A percentile compares a stretch with the other conserved stretches of the same genome.
Evolutionary conservation across 2,888 invertebrate genomes (phyloP).

Genomic region (Ochlodes sylvanus): DNA sequence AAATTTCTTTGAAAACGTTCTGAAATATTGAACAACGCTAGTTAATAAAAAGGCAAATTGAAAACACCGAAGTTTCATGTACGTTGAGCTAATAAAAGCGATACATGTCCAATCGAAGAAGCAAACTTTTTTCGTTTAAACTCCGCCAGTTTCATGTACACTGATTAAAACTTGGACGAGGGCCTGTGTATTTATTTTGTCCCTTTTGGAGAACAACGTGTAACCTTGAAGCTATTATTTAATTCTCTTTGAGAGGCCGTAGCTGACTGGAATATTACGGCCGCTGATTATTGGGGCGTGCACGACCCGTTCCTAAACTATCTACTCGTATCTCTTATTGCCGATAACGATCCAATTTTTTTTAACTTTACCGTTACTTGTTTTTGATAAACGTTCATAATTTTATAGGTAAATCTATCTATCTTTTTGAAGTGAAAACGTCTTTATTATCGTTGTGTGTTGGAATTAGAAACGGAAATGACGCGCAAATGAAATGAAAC

Average conservation of each 20-base stretch:
- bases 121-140: slow-evolving; percentile 36
- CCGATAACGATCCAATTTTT: no score
- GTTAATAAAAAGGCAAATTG: slow-evolving; percentile 16
- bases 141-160: slow-evolving; percentile 35
- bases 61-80: slow-evolving; percentile 25
- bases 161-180: slow-evolving; percentile 34
- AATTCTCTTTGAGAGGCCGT: not conserved
- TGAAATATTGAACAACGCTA: not conserved
- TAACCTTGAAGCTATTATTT: not conserved
- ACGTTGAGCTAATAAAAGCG: slow-evolving; percentile 31
- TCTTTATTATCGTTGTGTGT: no score
- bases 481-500: no score
- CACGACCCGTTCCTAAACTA: no score
- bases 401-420: no score
- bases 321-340: no score
- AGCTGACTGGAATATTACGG: not conserved
- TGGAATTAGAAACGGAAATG: no score
- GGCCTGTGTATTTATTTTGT: slow-evolving; percentile 25
- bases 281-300: no score
- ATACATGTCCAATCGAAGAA: slow-evolving; percentile 31
- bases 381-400: no score
- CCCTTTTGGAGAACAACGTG: slow-evolving; percentile 16
- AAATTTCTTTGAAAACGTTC: not conserved
- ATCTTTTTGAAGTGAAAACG: no score
- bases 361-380: no score